phyloP scores from a whole-genome alignment of 2,888 invertebrate species.

The Dasypogon diadema region DNA sequence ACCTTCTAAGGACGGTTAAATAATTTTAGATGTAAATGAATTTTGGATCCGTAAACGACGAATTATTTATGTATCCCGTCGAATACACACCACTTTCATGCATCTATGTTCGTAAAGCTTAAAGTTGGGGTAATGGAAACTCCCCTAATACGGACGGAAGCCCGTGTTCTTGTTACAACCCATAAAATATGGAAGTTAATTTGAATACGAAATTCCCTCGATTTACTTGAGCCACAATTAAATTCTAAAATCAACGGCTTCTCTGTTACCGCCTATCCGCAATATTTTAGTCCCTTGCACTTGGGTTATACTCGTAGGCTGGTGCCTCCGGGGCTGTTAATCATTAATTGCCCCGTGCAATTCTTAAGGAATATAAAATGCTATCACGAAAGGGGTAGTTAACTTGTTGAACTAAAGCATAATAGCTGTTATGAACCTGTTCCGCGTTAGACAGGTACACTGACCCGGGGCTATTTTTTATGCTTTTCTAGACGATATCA shows the following conservation, averaged over 20 bases:
- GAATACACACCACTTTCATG: constrained; percentile 1
- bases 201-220: constrained; percentile 46
- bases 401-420: constrained; percentile 27
- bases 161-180: constrained; percentile 42
- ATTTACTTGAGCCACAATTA: constrained; percentile 48
- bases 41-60: not conserved
- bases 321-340: constrained; percentile 12
- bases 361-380: constrained; percentile 24
- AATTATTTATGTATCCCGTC: constrained; percentile 21
- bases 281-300: not conserved
- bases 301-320: not conserved
- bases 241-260: constrained; percentile 48
- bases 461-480: constrained; percentile 30
- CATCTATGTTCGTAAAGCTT: not conserved
- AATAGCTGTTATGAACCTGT: constrained; percentile 12
- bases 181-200: constrained; percentile 50
- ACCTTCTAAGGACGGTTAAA: not conserved
- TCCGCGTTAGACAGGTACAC: constrained; percentile 8
- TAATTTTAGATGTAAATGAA: constrained; percentile 45
- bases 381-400: constrained; percentile 32
- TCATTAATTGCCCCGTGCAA: constrained; percentile 43
- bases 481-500: constrained; percentile 8
- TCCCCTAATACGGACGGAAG: constrained; percentile 12
- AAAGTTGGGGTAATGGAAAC: not conserved
- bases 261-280: not conserved